These are phyloP conservation scores for Chelmon rostratus DNA, from an alignment of 2,797 vertebrate species.

Conservation along the genomic window DNA sequence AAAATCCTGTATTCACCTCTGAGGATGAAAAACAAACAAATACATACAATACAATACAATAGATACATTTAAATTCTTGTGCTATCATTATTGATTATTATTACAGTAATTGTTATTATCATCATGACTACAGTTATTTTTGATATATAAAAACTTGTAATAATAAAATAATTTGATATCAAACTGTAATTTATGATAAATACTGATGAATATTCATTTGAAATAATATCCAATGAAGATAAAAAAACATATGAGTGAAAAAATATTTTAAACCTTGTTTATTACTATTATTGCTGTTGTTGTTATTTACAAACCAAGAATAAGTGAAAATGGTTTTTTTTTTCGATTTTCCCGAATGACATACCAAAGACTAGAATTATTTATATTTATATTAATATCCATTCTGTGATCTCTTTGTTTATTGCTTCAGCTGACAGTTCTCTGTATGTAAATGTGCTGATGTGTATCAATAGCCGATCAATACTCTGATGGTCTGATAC, in stretches of 20 bases:
- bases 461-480: constrained; percentile 61
- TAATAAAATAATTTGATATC: background rate
- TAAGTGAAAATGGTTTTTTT: too few species aligned
- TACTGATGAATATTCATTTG: background rate
- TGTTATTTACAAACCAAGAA: too few species aligned
- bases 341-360: background rate
- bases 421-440: constrained; percentile 6
- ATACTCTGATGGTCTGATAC: constrained; percentile 58
- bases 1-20: background rate
- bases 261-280: too few species aligned
- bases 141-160: background rate
- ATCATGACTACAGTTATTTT: background rate
- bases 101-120: background rate
- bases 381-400: background rate
- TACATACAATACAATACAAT: too few species aligned
- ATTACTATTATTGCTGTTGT: too few species aligned
- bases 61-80: background rate
- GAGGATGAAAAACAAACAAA: constrained; percentile 5
- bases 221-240: background rate
- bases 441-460: constrained; percentile 59
- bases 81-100: background rate
- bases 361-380: background rate
- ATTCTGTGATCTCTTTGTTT: background rate
- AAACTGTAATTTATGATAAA: background rate
- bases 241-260: too few species aligned